These are phyloP conservation scores for Osmerus mordax DNA, from an alignment of 2,113 vertebrate species.

Conservation along the genomic window DNA sequence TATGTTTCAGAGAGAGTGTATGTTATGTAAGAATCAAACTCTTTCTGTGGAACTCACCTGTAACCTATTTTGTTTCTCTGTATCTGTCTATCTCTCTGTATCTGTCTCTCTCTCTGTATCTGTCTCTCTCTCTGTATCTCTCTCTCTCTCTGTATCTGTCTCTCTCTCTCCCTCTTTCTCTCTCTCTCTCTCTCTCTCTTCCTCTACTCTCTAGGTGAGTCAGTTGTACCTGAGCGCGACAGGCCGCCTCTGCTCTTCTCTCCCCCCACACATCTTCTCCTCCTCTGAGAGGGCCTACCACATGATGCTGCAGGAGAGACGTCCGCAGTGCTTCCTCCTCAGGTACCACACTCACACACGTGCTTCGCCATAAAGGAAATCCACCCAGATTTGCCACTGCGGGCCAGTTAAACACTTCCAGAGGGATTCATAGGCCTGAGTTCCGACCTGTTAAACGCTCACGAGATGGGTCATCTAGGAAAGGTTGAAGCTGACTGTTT, in stretches of 20 bases:
- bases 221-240: slow-evolving; percentile 87
- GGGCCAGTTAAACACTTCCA: slow-evolving; percentile 47
- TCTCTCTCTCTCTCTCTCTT: slow-evolving; percentile 1
- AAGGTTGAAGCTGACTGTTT: slow-evolving; percentile 28
- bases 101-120: neutral
- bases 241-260: slow-evolving; percentile 80
- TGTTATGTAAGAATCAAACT: too few relatives aligned
- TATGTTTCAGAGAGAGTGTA: too few relatives aligned
- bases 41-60: neutral
- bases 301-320: slow-evolving; percentile 86
- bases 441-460: slow-evolving; percentile 36
- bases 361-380: neutral
- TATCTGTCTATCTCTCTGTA: neutral
- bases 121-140: neutral
- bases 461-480: slow-evolving; percentile 45
- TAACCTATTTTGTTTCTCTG: neutral
- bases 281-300: slow-evolving; percentile 90
- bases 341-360: slow-evolving; percentile 70
- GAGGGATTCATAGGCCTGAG: slow-evolving; percentile 49
- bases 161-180: slow-evolving; percentile 12
- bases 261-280: slow-evolving; percentile 94
- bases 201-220: slow-evolving; percentile 78
- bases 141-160: neutral
- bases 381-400: neutral
- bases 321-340: slow-evolving; percentile 88